Conservation (phyloP, 2,113 vertebrate genomes). For the Myiopsitta monachus region DNA sequence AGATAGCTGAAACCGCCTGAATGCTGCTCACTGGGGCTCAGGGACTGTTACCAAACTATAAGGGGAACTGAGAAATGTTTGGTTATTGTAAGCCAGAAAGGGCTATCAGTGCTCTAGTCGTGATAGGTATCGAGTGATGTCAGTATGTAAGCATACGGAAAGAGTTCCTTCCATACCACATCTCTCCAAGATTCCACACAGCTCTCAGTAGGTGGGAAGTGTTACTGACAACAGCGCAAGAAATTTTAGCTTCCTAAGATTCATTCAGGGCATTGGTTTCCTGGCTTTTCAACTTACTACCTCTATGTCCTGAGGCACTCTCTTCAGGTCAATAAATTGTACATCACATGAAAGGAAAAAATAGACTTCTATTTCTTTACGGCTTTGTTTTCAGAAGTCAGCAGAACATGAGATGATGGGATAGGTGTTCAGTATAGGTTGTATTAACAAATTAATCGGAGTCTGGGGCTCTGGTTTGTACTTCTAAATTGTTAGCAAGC, state of each 20-base stretch:
- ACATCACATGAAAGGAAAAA: neutral
- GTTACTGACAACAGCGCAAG: neutral
- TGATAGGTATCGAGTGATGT: neutral
- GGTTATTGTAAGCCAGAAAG: neutral
- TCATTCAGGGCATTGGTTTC: neutral
- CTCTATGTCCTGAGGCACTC: neutral
- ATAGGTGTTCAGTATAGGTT: neutral
- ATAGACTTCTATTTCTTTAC: neutral
- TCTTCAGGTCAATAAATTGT: neutral
- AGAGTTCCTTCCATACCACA: neutral
- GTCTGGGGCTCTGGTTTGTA: neutral
- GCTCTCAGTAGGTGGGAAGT: neutral
- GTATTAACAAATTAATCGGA: neutral
- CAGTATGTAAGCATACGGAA: neutral
- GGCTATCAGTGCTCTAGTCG: neutral
- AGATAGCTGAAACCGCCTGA: neutral
- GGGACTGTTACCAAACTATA: neutral
- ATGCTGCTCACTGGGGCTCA: neutral
- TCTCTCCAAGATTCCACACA: neutral
- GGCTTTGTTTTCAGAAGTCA: neutral
- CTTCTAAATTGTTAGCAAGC: neutral
- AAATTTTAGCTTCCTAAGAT: neutral
- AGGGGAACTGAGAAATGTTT: neutral
- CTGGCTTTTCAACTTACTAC: neutral
- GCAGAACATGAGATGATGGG: neutral